Evolutionary conservation across 2,797 vertebrate species (phyloP).

Genomic region (Rhinogobio ventralis): DNA sequence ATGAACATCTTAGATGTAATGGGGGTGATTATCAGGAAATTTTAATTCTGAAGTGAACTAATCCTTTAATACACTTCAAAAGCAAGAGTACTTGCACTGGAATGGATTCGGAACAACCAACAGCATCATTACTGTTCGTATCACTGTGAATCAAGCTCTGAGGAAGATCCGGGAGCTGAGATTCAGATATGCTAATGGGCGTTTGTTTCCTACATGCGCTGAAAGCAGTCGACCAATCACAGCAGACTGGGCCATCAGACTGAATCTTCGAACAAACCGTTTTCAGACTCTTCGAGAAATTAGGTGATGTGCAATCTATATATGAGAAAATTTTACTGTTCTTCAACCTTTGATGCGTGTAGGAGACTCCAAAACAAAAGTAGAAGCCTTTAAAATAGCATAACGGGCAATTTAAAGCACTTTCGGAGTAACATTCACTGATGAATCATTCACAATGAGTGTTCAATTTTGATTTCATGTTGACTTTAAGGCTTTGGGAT

Average conservation of each 20-base stretch:
- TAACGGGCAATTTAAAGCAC: background rate
- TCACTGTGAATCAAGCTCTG: background rate
- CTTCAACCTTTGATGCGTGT: background rate
- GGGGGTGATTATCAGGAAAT: too few species aligned
- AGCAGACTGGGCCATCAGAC: background rate
- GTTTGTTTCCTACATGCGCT: rapidly evolving
- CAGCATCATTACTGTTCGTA: background rate
- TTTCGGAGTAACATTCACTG: background rate
- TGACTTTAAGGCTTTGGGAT: constrained; percentile 28
- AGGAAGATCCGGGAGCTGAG: background rate
- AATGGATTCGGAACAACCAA: background rate
- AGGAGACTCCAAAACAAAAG: background rate
- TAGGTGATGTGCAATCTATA: background rate
- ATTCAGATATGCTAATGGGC: background rate
- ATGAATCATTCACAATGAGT: background rate
- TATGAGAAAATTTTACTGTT: background rate
- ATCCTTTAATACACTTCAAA: background rate
- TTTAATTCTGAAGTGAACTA: too few species aligned
- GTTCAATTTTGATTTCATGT: constrained; percentile 25
- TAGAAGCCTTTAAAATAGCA: background rate
- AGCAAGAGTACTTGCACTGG: background rate
- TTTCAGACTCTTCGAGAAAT: background rate
- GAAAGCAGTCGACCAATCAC: background rate
- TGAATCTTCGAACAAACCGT: rapidly evolving
- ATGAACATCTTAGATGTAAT: too few species aligned